A percentile compares a stretch with the other conserved stretches of the same genome.
These are phyloP conservation scores for Naja naja DNA, from an alignment of 2,113 vertebrate species.

Conservation along the genomic window DNA sequence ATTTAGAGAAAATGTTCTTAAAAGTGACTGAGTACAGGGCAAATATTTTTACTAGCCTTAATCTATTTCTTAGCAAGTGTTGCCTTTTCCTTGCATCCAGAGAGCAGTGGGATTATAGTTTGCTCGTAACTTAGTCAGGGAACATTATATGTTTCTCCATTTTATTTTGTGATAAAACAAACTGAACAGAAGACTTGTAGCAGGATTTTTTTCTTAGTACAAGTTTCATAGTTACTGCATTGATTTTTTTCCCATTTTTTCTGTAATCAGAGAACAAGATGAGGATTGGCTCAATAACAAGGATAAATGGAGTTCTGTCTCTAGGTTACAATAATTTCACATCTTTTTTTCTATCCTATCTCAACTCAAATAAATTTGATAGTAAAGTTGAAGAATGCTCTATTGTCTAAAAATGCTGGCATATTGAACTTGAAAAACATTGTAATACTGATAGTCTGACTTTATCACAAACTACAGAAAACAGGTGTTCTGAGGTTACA, in stretches of 20 bases:
- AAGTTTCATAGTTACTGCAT: neutral
- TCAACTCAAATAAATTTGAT: neutral
- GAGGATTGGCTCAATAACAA: neutral
- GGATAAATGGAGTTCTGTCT: neutral
- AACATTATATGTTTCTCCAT: neutral
- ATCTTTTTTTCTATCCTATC: neutral
- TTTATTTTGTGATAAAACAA: neutral
- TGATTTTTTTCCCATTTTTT: neutral
- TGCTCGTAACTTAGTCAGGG: neutral
- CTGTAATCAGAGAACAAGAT: neutral
- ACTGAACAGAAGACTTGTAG: neutral
- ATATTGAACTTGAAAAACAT: neutral
- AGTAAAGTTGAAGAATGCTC: neutral
- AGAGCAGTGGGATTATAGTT: neutral
- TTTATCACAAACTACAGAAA: neutral
- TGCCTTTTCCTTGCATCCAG: neutral
- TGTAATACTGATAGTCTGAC: neutral
- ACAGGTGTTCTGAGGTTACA: neutral
- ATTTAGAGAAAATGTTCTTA: neutral
- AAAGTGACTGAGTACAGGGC: neutral
- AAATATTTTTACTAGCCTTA: neutral
- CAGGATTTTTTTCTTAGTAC: neutral
- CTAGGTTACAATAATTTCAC: neutral
- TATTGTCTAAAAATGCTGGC: neutral
- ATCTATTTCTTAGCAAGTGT: neutral